These are phyloP conservation scores for Rhinoraja longicauda DNA, from an alignment of 2,797 vertebrate genomes.

Conservation along the genomic window DNA sequence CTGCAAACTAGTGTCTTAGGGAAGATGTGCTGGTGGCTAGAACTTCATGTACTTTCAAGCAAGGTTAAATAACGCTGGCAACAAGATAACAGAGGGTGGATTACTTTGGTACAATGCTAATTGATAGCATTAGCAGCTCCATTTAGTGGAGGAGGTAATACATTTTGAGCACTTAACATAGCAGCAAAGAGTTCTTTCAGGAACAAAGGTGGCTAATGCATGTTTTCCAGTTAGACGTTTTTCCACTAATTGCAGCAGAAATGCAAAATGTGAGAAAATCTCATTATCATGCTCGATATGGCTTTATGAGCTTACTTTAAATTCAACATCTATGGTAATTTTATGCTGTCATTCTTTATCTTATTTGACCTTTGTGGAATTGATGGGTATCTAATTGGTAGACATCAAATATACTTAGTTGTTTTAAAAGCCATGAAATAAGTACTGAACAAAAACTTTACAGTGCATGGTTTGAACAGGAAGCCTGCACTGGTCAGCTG, in stretches of 20 bases:
- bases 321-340: neutral
- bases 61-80: neutral
- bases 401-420: neutral
- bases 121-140: neutral
- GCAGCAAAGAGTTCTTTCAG: neutral
- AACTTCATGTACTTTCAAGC: neutral
- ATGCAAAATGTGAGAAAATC: neutral
- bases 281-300: neutral
- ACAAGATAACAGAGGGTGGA: neutral
- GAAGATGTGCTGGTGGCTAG: neutral
- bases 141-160: neutral
- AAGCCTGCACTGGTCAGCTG: too few species aligned
- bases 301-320: conserved; percentile 22
- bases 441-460: neutral
- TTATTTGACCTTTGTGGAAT: neutral
- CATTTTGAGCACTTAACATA: neutral
- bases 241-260: neutral
- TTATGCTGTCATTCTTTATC: neutral
- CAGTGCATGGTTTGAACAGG: too few species aligned
- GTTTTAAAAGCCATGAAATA: neutral
- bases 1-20: neutral
- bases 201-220: neutral
- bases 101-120: neutral
- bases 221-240: neutral
- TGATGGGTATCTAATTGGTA: neutral